Percentiles rank a stretch among this genome's conserved stretches.
Evolutionary conservation across 1,140 invertebrate species (phyloP).

Genomic region (Eulimnadia texana): DNA sequence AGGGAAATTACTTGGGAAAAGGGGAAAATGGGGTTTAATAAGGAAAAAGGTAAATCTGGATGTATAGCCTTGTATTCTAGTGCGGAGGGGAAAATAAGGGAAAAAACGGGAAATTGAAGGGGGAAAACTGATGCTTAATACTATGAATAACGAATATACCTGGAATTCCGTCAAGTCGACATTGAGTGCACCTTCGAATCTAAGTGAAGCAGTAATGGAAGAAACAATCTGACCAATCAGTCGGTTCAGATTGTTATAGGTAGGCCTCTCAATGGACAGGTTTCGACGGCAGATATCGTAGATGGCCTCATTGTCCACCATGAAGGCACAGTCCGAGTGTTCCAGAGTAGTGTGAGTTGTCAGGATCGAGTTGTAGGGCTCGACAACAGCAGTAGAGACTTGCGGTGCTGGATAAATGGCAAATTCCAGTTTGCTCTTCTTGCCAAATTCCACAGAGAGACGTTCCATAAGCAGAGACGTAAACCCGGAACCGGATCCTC

Average conservation of each 20-base stretch:
- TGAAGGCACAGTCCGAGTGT: slow-evolving; percentile 69
- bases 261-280: slow-evolving; percentile 51
- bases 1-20: too few species aligned
- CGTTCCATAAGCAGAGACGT: slow-evolving; percentile 42
- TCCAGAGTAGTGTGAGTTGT: slow-evolving; percentile 66
- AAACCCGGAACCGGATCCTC: slow-evolving; percentile 43
- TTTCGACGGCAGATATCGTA: slow-evolving; percentile 61
- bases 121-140: slow-evolving; percentile 21
- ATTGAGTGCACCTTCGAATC: slow-evolving; percentile 43
- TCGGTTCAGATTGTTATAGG: slow-evolving; percentile 58
- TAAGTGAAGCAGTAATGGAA: slow-evolving; percentile 43
- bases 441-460: slow-evolving; percentile 40
- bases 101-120: slow-evolving; percentile 21
- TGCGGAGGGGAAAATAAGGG: too few species aligned
- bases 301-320: slow-evolving; percentile 75
- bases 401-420: slow-evolving; percentile 43
- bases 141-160: slow-evolving; percentile 32
- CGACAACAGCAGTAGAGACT: slow-evolving; percentile 58
- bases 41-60: too few species aligned
- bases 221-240: slow-evolving; percentile 52
- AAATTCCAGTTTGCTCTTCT: slow-evolving; percentile 44
- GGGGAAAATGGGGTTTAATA: too few species aligned
- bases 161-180: slow-evolving; percentile 43
- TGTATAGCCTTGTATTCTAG: too few species aligned
- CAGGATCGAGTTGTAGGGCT: slow-evolving; percentile 68